A percentile compares a stretch with the other conserved stretches of the same genome.
Evolutionary conservation across 2,888 invertebrate genomes (phyloP).

Genomic region (Allolobophora icterica): DNA sequence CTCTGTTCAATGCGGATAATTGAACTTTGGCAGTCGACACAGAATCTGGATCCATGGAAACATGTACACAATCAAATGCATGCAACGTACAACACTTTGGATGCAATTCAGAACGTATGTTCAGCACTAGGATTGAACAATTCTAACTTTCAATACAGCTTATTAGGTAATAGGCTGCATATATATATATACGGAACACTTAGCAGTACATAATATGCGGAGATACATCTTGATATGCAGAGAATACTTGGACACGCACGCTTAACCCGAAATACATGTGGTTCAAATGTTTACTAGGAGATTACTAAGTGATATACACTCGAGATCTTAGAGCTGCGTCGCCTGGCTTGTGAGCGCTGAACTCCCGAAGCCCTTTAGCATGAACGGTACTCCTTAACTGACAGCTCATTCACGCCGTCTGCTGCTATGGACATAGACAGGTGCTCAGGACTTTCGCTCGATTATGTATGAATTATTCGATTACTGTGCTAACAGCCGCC

Average conservation of each 20-base stretch:
- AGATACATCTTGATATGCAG: background rate
- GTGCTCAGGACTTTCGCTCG: background rate
- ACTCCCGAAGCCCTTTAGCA: background rate
- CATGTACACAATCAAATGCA: too few species aligned
- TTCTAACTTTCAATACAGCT: background rate
- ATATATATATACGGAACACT: background rate
- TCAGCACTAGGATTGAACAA: background rate
- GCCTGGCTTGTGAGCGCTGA: background rate
- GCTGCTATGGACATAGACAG: background rate
- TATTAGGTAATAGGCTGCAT: background rate
- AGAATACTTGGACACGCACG: background rate
- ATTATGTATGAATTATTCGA: constrained; percentile 11
- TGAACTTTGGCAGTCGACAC: background rate
- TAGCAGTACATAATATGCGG: background rate
- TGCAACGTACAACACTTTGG: too few species aligned
- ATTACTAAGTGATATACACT: background rate
- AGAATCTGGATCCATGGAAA: too few species aligned
- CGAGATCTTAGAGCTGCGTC: background rate
- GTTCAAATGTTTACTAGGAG: background rate
- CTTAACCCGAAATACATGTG: background rate
- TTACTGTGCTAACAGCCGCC: background rate
- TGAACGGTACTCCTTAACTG: background rate
- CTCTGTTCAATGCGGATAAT: background rate
- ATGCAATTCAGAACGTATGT: background rate
- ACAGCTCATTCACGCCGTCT: background rate